Base-by-base conservation (phyloP, 2,888 invertebrate species). In the Chloroclystis v-ata region DNA sequence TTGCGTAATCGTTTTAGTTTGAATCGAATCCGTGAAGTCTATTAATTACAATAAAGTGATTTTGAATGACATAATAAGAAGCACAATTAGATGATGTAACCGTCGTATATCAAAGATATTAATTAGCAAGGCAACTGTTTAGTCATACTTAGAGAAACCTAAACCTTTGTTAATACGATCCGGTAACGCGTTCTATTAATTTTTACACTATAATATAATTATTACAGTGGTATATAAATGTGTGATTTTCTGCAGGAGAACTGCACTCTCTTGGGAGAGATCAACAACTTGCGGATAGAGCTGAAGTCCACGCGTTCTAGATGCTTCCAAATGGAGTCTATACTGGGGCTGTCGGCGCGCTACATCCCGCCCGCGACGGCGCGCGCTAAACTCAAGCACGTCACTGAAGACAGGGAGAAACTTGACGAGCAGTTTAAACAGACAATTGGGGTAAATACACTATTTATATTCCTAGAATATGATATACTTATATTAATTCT, bases 231-330 rank as follows among this genome's bases (percentile, higher is more conserved):
- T n/a, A n/a, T n/a, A n/a, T n/a, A n/a, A n/a, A n/a, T n/a, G n/a
- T n/a, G n/a, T n/a, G n/a, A n/a, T n/a, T 10, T 20, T 35, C 10
- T 7, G 11, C 57, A 89, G 88, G 95, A 97, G 67, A 97, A 97
- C 73, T 91, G 94, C 26, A 80, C 90, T 0, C 84, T 97, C 2
- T 85, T 96, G 25, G 89, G 91, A 1, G 96, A 97, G 75, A 91
- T 96, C 13, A 95, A 96, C 67, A 90, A 89, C 46, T 72, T 96
- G 30, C 90, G 95, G 25, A 89, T 89, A 16, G 92, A 93, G 69
- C 75, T 95, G 49, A 93, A 92, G 69, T 77, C 89, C 0, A 90
- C 92, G 9, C 88, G 92, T 7, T 88, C 89, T n/a, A 89, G 90
- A 26, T 92, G 93, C 57, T 88, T 89, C 51, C 92, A 93, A 69